Evolutionary conservation across 2,797 vertebrate genomes (phyloP).

Genomic region (Intellagama lesueurii): DNA sequence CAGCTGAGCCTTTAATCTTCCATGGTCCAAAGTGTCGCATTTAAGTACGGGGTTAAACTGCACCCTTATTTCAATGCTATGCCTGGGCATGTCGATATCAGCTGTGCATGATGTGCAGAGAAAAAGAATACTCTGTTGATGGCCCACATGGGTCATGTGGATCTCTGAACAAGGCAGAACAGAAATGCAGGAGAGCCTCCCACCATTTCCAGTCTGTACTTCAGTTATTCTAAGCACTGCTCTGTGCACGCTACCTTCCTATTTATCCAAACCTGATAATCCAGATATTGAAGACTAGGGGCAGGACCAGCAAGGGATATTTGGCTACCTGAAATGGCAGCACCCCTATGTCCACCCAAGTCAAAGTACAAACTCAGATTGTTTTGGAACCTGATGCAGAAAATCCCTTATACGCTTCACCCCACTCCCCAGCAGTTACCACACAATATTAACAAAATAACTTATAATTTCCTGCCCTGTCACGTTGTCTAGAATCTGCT

Average conservation of each 20-base stretch:
- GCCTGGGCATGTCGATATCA: slow-evolving; percentile 13
- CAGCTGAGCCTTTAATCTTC: slow-evolving; percentile 18
- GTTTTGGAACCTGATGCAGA: not conserved
- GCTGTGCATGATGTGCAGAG: not conserved
- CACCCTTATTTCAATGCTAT: not conserved
- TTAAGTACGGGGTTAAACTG: not conserved
- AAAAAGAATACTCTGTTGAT: not conserved
- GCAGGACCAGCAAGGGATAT: too few species aligned
- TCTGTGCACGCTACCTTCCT: not conserved
- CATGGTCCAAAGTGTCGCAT: not conserved
- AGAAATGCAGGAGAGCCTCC: not conserved
- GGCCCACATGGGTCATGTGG: not conserved
- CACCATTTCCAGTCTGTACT: too few species aligned
- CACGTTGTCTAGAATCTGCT: not conserved
- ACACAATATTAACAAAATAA: not conserved
- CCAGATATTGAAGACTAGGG: not conserved
- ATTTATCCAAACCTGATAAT: not conserved
- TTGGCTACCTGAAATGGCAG: too few species aligned
- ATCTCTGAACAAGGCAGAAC: not conserved
- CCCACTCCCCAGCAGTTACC: not conserved
- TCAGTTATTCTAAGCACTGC: too few species aligned
- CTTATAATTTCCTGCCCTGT: not conserved
- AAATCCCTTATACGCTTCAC: not conserved
- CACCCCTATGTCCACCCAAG: too few species aligned
- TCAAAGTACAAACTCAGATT: not conserved